Base-by-base conservation (phyloP, 1,140 invertebrate species). In the Polypedilum vanderplanki region DNA sequence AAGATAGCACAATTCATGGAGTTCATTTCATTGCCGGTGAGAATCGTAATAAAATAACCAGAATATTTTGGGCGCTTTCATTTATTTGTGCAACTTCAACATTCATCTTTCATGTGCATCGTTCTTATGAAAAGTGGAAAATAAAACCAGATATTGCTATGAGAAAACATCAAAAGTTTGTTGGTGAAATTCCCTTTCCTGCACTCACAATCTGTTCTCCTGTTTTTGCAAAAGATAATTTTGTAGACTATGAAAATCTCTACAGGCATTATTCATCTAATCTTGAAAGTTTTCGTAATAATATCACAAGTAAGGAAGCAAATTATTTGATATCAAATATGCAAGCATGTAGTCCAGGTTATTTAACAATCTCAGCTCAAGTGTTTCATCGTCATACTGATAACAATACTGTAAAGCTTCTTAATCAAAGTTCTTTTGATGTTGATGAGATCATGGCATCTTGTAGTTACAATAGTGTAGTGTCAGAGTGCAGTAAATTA, bases 141-240 rank as follows among this genome's bases (percentile, higher is more conserved):
- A 33, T 33, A 3, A 33, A 57, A 57, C 46, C 46, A 1, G 46
- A 57, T n/a, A 57, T 57, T 12, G n/a, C 4, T 57, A n/a, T 57
- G 46, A 12, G 46, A 57, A n/a, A n/a, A n/a, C 7, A 57, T 1
- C 46, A 41, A 74, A 57, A 57, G 12, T 57, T 57, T 8, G 3
- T 24, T 17, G 74, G 79, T 78, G 74, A 76, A 88, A 87, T 57
- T 57, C 46, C 46, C 0, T 57, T 85, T 90, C 22, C 76, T 87
- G 73, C 81, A 12, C 12, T 57, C 4, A 57, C 46, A 4, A 15
- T 57, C 3, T 57, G 46, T 3, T n/a, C 4, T 12, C n/a, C 46
- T 4, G 3, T 57, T 4, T 57, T 57, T 57, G 46, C 46, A 15
- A 57, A 12, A 57, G n/a, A 57, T 1, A 57, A 15, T 12, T 15